Conservation (phyloP, 2,113 vertebrate genomes). For the Scartelaos histophorus region DNA sequence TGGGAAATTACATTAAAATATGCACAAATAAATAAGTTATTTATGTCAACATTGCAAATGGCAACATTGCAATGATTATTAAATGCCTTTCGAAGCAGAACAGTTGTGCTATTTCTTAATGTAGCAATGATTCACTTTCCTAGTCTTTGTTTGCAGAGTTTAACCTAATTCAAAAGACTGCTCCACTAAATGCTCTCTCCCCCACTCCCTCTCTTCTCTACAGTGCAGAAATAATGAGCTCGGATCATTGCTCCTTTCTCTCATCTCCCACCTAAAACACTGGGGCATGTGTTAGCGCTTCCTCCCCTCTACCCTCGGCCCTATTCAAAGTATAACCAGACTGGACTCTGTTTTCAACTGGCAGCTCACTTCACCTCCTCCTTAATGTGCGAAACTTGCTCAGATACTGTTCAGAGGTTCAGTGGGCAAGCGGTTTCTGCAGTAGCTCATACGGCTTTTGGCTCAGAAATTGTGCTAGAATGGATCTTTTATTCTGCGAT, state of each 20-base stretch:
- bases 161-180: slow-evolving; percentile 62
- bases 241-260: slow-evolving; percentile 50
- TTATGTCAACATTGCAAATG: neutral
- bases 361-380: slow-evolving; percentile 46
- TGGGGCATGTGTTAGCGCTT: slow-evolving; percentile 65
- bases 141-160: slow-evolving; percentile 46
- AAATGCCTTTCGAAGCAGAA: slow-evolving; percentile 33
- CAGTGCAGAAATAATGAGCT: slow-evolving; percentile 66
- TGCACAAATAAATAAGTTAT: no score
- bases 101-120: slow-evolving; percentile 33
- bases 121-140: slow-evolving; percentile 43
- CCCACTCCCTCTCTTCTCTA: slow-evolving; percentile 51
- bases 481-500: slow-evolving; percentile 45
- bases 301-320: slow-evolving; percentile 42
- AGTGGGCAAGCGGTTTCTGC: slow-evolving; percentile 21
- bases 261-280: slow-evolving; percentile 56
- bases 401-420: slow-evolving; percentile 46
- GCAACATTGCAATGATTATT: slow-evolving; percentile 33
- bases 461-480: slow-evolving; percentile 30
- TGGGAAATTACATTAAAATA: neutral
- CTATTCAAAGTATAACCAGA: slow-evolving; percentile 50
- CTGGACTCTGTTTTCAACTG: slow-evolving; percentile 28
- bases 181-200: slow-evolving; percentile 52
- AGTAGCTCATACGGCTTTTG: slow-evolving; percentile 46
- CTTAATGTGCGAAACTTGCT: slow-evolving; percentile 44